Percentiles rank a stretch among this genome's conserved stretches.
Conservation (phyloP, 1,140 invertebrate species). For the Drosophila santomea region DNA sequence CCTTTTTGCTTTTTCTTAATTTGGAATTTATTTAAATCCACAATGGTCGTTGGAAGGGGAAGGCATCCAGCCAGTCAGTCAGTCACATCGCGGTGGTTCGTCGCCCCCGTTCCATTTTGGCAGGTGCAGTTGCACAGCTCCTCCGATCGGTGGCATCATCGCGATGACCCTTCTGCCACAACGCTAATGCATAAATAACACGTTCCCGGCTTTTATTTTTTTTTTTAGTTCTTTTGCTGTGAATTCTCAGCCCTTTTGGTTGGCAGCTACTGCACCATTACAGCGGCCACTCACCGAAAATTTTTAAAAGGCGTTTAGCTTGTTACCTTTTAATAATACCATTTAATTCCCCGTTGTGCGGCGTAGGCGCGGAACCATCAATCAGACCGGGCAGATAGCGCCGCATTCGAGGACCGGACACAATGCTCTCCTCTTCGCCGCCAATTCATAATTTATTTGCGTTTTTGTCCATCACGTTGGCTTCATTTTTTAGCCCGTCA, state of each 20-base stretch:
- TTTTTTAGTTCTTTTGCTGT: slow-evolving; percentile 1
- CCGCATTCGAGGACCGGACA: slow-evolving; percentile 34
- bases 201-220: slow-evolving; percentile 21
- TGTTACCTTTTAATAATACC: slow-evolving; percentile 82
- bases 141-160: slow-evolving; percentile 14
- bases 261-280: slow-evolving; percentile 30
- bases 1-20: slow-evolving; percentile 77
- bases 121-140: slow-evolving; percentile 55
- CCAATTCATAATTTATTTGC: slow-evolving; percentile 77
- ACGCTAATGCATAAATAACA: slow-evolving; percentile 78
- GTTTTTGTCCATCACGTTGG: slow-evolving; percentile 65
- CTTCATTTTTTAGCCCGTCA: slow-evolving; percentile 67
- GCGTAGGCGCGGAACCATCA: slow-evolving; percentile 79
- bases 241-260: neutral
- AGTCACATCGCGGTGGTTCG: slow-evolving; percentile 53
- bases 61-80: slow-evolving; percentile 43
- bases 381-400: slow-evolving; percentile 68
- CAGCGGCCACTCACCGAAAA: slow-evolving; percentile 62
- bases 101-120: slow-evolving; percentile 61
- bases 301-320: slow-evolving; percentile 81
- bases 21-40: slow-evolving; percentile 84
- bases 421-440: slow-evolving; percentile 12
- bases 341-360: slow-evolving; percentile 72
- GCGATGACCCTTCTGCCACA: slow-evolving; percentile 23
- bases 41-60: slow-evolving; percentile 4